Conservation (phyloP, 2,113 vertebrate genomes). For the Beaufortia kweichowensis region DNA sequence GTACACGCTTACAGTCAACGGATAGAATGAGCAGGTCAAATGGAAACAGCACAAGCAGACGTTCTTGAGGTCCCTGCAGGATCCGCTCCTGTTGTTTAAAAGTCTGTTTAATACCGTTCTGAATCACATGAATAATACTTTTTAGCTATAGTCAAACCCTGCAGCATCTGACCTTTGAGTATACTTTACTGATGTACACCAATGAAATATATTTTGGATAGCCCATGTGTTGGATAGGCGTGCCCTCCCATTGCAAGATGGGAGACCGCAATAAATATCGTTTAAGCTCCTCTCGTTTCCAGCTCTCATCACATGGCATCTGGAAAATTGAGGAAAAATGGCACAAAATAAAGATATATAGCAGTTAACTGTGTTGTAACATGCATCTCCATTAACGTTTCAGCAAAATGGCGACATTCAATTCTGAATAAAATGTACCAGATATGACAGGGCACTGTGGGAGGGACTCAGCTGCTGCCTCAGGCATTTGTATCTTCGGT, state of each 20-base stretch:
- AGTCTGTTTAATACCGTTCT: background rate
- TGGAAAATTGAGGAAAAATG: slow-evolving; percentile 45
- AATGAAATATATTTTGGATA: slow-evolving; percentile 66
- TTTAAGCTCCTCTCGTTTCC: slow-evolving; percentile 74
- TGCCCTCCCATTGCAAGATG: slow-evolving; percentile 80
- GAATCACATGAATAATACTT: background rate
- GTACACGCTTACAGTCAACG: slow-evolving; percentile 67
- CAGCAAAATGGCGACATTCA: background rate
- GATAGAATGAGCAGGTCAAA: slow-evolving; percentile 80
- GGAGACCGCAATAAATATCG: slow-evolving; percentile 70
- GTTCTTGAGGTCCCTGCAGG: slow-evolving; percentile 72
- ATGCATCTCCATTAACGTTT: background rate
- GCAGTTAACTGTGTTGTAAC: background rate
- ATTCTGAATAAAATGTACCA: slow-evolving; percentile 61
- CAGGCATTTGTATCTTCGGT: slow-evolving; percentile 68
- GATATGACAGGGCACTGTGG: slow-evolving; percentile 72
- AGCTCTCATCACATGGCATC: slow-evolving; percentile 73
- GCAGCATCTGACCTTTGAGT: slow-evolving; percentile 54
- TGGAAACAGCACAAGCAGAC: slow-evolving; percentile 76
- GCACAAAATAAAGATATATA: background rate
- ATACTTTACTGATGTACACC: slow-evolving; percentile 69
- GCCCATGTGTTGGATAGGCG: slow-evolving; percentile 80
- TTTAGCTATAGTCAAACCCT: background rate
- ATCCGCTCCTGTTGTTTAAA: slow-evolving; percentile 30
- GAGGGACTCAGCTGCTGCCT: slow-evolving; percentile 63